These are phyloP conservation scores for Lacanobia wlatinum DNA, from an alignment of 2,888 invertebrate species.

Conservation along the genomic window DNA sequence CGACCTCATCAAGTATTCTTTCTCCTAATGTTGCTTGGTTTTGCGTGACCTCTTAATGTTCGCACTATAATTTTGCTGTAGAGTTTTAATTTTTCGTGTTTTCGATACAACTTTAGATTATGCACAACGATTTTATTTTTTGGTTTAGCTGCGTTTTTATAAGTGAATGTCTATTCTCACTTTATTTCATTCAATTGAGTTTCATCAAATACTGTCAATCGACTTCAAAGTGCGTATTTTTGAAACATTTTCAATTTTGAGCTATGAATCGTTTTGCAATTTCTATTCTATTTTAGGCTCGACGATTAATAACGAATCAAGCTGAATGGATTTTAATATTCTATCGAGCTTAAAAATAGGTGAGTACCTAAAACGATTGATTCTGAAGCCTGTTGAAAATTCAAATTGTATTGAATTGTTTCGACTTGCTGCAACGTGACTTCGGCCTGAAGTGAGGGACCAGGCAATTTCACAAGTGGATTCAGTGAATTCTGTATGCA, in stretches of 20 bases:
- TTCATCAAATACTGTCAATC: constrained; percentile 24
- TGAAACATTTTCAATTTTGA: constrained; percentile 14
- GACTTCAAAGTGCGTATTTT: constrained; percentile 7
- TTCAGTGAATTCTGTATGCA: constrained; percentile 39
- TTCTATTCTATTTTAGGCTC: background rate
- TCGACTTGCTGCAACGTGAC: constrained; percentile 52
- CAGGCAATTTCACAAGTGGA: constrained; percentile 36
- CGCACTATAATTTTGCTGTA: background rate
- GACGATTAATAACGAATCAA: background rate
- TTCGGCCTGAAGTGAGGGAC: constrained; percentile 18
- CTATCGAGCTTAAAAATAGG: background rate
- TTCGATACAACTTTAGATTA: background rate
- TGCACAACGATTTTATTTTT: background rate
- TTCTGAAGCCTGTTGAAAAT: constrained; percentile 6
- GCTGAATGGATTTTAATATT: background rate
- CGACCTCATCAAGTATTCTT: constrained; percentile 48
- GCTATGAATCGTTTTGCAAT: background rate
- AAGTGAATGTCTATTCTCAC: background rate
- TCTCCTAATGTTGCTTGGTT: constrained; percentile 45
- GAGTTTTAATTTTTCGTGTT: background rate
- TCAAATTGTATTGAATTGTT: constrained; percentile 25
- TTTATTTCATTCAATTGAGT: background rate
- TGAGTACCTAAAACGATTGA: background rate
- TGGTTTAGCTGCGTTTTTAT: background rate
- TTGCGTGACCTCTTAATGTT: constrained; percentile 1